A percentile compares a stretch with the other conserved stretches of the same genome.
phyloP scores from a whole-genome alignment of 2,888 invertebrate genomes.

The Trachelus tabidus region DNA sequence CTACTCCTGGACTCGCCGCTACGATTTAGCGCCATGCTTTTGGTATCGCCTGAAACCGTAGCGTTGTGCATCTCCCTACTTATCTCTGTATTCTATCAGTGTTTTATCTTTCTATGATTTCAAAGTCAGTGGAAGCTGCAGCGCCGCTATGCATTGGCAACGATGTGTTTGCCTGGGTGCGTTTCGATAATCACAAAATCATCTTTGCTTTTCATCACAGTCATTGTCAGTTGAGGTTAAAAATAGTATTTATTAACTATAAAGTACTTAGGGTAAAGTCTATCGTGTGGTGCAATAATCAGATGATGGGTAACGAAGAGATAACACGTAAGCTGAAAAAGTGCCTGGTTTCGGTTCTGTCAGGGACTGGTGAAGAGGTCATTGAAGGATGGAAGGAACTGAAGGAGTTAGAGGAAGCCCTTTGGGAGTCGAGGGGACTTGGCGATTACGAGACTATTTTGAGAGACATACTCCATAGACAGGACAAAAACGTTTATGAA shows the following conservation, averaged over 20 bases:
- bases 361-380: slow-evolving; percentile 16
- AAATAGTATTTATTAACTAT: slow-evolving; percentile 11
- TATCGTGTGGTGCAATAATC: background rate
- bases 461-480: slow-evolving; percentile 8
- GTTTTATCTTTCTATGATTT: background rate
- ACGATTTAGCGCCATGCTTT: too few relatives aligned
- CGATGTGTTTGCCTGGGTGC: background rate
- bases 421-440: slow-evolving; percentile 1
- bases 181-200: slow-evolving; percentile 16
- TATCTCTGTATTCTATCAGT: background rate
- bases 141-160: background rate
- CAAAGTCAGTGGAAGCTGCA: background rate
- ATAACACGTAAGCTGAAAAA: slow-evolving; percentile 11
- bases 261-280: background rate
- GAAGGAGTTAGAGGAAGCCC: slow-evolving; percentile 8
- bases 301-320: slow-evolving; percentile 16
- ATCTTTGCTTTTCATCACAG: slow-evolving; percentile 15
- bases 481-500: slow-evolving; percentile 39
- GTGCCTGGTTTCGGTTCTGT: slow-evolving; percentile 16
- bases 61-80: too few relatives aligned
- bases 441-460: slow-evolving; percentile 6
- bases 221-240: slow-evolving; percentile 16
- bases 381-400: slow-evolving; percentile 15
- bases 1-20: too few relatives aligned
- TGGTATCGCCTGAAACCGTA: too few relatives aligned